phyloP scores from a whole-genome alignment of 2,113 vertebrate species.

The Anguilla rostrata region DNA sequence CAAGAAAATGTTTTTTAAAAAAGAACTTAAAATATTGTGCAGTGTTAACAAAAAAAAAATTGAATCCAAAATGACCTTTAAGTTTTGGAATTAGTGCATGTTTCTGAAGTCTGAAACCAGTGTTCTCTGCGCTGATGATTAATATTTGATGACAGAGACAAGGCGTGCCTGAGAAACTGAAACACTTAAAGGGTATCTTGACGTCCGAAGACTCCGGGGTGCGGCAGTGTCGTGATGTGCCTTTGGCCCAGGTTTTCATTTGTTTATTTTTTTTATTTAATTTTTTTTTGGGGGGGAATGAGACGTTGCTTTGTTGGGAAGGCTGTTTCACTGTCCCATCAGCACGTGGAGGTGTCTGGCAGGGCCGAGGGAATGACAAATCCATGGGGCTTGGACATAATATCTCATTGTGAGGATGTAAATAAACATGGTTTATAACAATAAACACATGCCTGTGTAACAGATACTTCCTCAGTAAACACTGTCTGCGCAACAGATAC shows the following conservation, averaged over 20 bases:
- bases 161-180: not conserved
- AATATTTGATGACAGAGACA: slow-evolving; percentile 7
- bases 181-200: not conserved
- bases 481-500: not conserved
- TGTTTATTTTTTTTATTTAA: not conserved
- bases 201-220: not conserved
- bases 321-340: not conserved
- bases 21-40: not conserved
- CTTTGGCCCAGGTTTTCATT: not conserved
- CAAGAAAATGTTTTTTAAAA: not conserved
- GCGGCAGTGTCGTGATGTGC: not conserved
- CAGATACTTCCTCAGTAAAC: not conserved
- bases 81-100: not conserved
- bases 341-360: not conserved
- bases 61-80: not conserved
- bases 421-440: not conserved
- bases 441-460: too few relatives aligned
- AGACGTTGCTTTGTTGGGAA: not conserved
- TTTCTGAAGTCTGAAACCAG: not conserved
- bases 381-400: not conserved
- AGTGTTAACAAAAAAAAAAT: too few relatives aligned
- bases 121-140: not conserved
- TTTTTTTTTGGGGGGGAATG: too few relatives aligned
- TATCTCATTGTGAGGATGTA: not conserved
- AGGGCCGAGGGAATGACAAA: not conserved